phyloP scores from a whole-genome alignment of 2,797 vertebrate species.

The Sebastes aleutianus region DNA sequence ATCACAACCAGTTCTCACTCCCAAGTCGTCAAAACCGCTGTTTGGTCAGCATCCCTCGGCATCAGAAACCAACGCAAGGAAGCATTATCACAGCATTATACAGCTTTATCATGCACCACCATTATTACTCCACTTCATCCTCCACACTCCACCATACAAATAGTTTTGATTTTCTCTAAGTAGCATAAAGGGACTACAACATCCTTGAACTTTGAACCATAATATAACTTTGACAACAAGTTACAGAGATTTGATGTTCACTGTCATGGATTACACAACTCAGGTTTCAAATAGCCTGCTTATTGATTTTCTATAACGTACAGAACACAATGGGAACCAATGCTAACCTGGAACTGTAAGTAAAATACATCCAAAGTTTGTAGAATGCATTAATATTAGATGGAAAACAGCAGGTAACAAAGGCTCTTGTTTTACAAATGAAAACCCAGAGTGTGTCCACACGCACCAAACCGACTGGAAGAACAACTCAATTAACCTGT shows the following conservation, averaged over 20 bases:
- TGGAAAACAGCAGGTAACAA: not conserved
- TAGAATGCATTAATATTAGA: not conserved
- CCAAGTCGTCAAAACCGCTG: too few relatives aligned
- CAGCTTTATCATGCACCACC: not conserved
- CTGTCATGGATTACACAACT: not conserved
- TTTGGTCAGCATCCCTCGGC: too few relatives aligned
- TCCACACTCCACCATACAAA: not conserved
- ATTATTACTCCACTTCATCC: too few relatives aligned
- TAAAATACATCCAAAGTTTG: not conserved
- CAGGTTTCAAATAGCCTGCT: not conserved
- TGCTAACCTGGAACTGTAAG: not conserved
- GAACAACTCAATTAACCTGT: slow-evolving; percentile 53
- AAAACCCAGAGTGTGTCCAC: not conserved
- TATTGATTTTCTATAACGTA: not conserved
- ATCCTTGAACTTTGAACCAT: too few relatives aligned
- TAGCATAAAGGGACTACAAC: too few relatives aligned
- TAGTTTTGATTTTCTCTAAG: too few relatives aligned
- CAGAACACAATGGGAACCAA: not conserved
- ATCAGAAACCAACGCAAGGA: too few relatives aligned
- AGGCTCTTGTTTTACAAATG: slow-evolving; percentile 30
- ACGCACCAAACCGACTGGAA: not conserved
- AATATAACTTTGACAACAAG: too few relatives aligned
- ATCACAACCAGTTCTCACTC: too few relatives aligned
- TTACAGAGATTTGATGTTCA: not conserved
- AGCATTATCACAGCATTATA: too few relatives aligned